Base-by-base conservation (phyloP, 1,140 invertebrate genomes). In the Rhopalosiphum padi region DNA sequence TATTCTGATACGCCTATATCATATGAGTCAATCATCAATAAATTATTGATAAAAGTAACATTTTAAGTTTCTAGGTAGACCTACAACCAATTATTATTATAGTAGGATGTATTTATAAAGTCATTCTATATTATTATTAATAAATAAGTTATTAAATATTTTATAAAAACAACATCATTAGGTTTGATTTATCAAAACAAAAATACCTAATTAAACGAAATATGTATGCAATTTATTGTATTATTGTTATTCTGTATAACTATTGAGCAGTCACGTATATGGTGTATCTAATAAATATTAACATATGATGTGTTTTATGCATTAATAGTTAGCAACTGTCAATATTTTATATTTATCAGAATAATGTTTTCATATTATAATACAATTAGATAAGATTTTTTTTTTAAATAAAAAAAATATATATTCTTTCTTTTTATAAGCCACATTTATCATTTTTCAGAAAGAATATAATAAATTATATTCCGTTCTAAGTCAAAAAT, bases 401-500 rank as follows among this genome's bases (percentile, higher is more conserved):
- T 55, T 55, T 30, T 60, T 60, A 25, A 9, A 3, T 60, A 60
- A 60, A 25, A 60, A 60, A 25, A 60, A 25, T 4, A 37, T 37
- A 83, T 37, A 41, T 41, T 68, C 23, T 37, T 83, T 83, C 22
- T n/a, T 41, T 86, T 30, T 46, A 87, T 8, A n/a, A 87, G 25
- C 30, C 15, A n/a, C 85, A 22, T 55, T 37, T 37, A 37, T 89
- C 22, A 23, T 53, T 53, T 51, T 53, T 89, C 18, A 25, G 15
- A 37, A 89, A 11, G 46, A 15, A 88, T 35, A 53, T 53, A 37
- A 89, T 89, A 53, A 88, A 88, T 88, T 89, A 51, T 35, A 22
- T 23, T 51, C 7, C n/a, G n/a, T 53, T 53, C 9, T 89, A 89
- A 53, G n/a, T 37, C 48, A 53, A 89, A 82, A 89, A 89, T 89